Conservation (phyloP, 2,113 vertebrate species). For the Epinephelus cyanopodus region DNA sequence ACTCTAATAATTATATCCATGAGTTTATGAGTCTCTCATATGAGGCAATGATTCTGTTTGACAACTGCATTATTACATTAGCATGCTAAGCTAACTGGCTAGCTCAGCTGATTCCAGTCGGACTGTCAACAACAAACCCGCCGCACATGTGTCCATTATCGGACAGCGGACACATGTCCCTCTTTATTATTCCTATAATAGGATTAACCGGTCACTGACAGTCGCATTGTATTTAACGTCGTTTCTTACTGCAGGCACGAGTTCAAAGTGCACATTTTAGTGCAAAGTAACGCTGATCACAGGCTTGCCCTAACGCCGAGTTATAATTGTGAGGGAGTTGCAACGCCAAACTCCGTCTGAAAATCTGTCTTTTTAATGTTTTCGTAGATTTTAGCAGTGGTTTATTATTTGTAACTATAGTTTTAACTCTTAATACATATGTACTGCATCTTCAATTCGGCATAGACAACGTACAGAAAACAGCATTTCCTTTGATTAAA, state of each 20-base stretch:
- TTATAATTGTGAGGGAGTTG: not conserved
- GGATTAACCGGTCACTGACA: not conserved
- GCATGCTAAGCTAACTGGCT: conserved; percentile 45
- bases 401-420: rapidly evolving
- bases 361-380: not conserved
- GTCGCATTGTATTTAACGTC: not conserved
- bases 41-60: not conserved
- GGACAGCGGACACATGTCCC: conserved; percentile 26
- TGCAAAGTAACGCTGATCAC: not conserved
- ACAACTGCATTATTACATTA: conserved; percentile 9
- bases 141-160: conserved; percentile 37
- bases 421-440: rapidly evolving
- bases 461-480: not conserved
- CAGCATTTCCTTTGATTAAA: not conserved
- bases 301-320: rapidly evolving
- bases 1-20: not conserved
- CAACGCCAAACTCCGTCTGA: not conserved
- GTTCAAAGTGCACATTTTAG: not conserved
- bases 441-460: rapidly evolving
- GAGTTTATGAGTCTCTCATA: not conserved
- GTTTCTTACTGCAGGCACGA: not conserved
- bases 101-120: conserved; percentile 54
- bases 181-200: too few species aligned
- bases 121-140: conserved; percentile 54
- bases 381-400: not conserved